Evolutionary conservation across 2,113 vertebrate genomes (phyloP), one percentile per base, ranked within the genome.

Genomic region (Clarias batrachus): DNA sequence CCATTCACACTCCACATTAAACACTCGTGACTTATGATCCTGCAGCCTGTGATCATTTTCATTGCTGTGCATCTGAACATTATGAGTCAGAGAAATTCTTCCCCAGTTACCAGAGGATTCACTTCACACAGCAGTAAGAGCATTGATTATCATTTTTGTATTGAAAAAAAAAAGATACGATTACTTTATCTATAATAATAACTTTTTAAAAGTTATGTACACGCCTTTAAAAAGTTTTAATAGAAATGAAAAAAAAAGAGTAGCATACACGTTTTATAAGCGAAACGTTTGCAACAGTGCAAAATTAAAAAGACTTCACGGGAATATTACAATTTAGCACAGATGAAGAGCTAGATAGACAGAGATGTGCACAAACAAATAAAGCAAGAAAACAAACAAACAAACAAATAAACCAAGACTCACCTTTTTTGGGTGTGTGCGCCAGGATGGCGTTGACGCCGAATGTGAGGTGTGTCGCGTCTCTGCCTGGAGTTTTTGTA

Each of bases 391-490:
- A 16, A 77, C 25, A 78, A 30, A 21, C 0, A 56, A 27, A 77
- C 16, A 27, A 23, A 48, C 63, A n/a, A 48, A 48, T 48, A 48
- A 48, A 48, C 48, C 8, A 41, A 48, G 48, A 92, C 96, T 96
- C 92, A 99, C 98, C 95, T 52, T 93, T 92, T 90, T 96, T 97
- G 86, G 97, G 96, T 16, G 96, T 90, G 0, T 97, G 97, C 23
- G 98, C 96, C 37, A 99, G 96, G 87, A 99, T 99, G 91, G 98
- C 97, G 88, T 96, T 97, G 87, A 99, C 97, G 79, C 98, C 98
- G 86, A 99, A 99, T 94, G 99, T 99, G 10, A 99, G 96, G 89
- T 97, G 98, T 85, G 95, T 96, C 59, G 97, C 92, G 17, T 98
- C 96, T 86, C 92, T 94, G 90, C 87, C 93, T 0, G 94, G 90